These are phyloP conservation scores for Notechis scutatus DNA, from an alignment of 2,113 vertebrate genomes.

Conservation along the genomic window DNA sequence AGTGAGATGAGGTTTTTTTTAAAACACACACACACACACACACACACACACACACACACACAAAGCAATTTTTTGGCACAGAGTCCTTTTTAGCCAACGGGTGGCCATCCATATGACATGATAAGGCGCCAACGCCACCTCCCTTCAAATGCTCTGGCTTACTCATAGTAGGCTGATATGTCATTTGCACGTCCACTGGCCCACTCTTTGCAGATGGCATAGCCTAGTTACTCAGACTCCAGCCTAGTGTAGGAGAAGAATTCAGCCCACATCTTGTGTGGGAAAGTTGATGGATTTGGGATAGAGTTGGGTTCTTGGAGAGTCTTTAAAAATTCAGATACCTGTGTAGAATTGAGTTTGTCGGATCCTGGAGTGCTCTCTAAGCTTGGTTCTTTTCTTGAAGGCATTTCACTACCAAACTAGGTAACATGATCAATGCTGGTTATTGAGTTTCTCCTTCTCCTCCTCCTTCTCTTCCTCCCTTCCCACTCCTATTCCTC, in stretches of 20 bases:
- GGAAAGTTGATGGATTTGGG: background rate
- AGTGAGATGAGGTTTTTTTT: background rate
- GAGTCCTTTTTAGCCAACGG: background rate
- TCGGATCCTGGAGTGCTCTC: background rate
- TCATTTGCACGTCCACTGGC: background rate
- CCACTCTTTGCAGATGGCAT: conserved; percentile 1
- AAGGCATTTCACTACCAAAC: background rate
- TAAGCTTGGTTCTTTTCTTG: background rate
- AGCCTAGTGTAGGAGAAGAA: background rate
- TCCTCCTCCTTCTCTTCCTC: too few relatives aligned
- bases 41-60: background rate
- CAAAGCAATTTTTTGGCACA: background rate
- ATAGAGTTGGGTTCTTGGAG: background rate
- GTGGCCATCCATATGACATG: background rate
- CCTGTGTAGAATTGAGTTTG: background rate
- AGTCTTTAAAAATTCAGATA: background rate
- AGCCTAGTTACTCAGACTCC: background rate
- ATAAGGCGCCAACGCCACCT: background rate
- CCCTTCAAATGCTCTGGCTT: background rate
- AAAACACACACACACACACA: background rate
- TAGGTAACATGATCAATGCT: background rate
- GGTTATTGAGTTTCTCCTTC: background rate
- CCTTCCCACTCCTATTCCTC: fast-evolving
- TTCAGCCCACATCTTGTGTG: background rate
- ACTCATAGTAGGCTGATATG: background rate